These are phyloP conservation scores for Tipula confusa DNA, from an alignment of 2,888 invertebrate species.

Conservation along the genomic window DNA sequence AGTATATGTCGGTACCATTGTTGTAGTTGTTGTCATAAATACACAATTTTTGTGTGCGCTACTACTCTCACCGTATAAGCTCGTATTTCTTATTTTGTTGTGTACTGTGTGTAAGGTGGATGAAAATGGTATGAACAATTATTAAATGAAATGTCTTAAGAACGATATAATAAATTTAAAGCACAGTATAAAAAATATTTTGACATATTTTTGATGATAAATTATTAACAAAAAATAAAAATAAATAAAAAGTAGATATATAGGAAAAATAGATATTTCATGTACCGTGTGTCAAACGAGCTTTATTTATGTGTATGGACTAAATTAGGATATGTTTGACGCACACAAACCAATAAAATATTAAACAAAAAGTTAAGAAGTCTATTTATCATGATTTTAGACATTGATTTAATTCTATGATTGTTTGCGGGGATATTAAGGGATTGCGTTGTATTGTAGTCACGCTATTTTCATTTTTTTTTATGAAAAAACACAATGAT, in stretches of 20 bases:
- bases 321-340: not conserved
- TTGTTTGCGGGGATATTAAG: not conserved
- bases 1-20: not conserved
- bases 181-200: not conserved
- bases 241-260: not conserved
- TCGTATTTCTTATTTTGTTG: not conserved
- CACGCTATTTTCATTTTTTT: not conserved
- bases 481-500: not conserved
- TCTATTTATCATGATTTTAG: not conserved
- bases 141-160: conserved; percentile 12
- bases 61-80: not conserved
- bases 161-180: not conserved
- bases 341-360: not conserved
- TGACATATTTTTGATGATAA: not conserved
- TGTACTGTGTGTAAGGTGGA: not conserved
- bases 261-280: not conserved
- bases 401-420: not conserved
- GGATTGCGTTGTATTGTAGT: not conserved
- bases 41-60: not conserved
- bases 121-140: not conserved
- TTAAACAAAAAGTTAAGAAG: not conserved
- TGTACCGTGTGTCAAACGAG: not conserved
- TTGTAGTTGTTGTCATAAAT: not conserved
- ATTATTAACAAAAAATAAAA: no score
- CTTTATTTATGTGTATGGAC: not conserved